phyloP scores from a whole-genome alignment of 92 coral and sea anemone species.

The Phenganax marumi region DNA sequence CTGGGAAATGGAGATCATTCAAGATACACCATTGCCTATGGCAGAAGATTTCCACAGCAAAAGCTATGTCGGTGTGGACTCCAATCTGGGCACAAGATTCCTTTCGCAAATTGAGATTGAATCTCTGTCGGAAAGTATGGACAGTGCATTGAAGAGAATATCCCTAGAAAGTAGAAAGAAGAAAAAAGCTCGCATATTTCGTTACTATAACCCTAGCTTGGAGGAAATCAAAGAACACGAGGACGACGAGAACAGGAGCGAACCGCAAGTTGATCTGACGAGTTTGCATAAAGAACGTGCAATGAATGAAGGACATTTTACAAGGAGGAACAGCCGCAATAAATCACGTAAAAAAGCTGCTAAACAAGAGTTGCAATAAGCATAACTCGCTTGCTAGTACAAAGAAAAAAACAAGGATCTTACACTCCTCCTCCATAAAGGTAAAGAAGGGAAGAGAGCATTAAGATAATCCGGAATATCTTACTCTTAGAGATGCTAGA shows the following conservation, averaged over 20 bases:
- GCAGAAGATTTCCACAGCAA: slow-evolving; percentile 33
- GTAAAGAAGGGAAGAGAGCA: background rate
- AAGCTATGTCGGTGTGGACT: slow-evolving; percentile 4
- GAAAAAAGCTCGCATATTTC: slow-evolving; percentile 11
- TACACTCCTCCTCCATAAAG: too few relatives aligned
- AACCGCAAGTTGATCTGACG: slow-evolving; percentile 14
- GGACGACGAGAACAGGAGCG: background rate
- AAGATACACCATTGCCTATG: slow-evolving; percentile 35
- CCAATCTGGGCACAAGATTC: slow-evolving; percentile 2
- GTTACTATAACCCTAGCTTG: slow-evolving; percentile 34
- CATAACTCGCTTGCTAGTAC: too few relatives aligned
- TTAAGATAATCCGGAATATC: background rate
- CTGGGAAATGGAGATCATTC: slow-evolving; percentile 25
- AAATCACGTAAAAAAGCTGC: background rate
- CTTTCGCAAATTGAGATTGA: slow-evolving; percentile 29
- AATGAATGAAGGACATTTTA: slow-evolving; percentile 41
- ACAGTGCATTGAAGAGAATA: slow-evolving; percentile 21
- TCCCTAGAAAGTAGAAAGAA: slow-evolving; percentile 8
- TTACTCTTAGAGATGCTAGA: too few relatives aligned
- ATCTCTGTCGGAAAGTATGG: slow-evolving; percentile 30
- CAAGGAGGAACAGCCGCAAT: slow-evolving; percentile 1
- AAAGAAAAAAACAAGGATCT: too few relatives aligned
- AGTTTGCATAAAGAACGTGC: slow-evolving; percentile 39
- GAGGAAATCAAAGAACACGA: slow-evolving; percentile 38
- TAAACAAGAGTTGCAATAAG: slow-evolving; percentile 5